A percentile compares a stretch with the other conserved stretches of the same genome.
Evolutionary conservation across 2,888 invertebrate species (phyloP).

Genomic region (Resseliella maxima): DNA sequence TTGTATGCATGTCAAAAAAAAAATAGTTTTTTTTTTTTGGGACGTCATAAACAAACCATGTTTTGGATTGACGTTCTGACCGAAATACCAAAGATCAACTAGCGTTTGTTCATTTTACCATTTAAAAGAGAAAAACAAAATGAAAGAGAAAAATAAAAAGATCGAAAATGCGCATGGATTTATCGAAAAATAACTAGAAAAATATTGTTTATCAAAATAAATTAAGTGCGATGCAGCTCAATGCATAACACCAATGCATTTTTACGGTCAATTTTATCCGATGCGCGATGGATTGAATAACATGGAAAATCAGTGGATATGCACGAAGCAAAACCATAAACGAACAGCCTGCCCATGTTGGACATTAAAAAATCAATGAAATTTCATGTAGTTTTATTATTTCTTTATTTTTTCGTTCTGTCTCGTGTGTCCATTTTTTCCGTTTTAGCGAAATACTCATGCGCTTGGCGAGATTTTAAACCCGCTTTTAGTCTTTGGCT

Average conservation of each 20-base stretch:
- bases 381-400: background rate
- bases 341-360: background rate
- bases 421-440: background rate
- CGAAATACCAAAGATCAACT: constrained; percentile 44
- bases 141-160: background rate
- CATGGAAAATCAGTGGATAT: background rate
- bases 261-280: background rate
- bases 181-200: background rate
- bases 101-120: background rate
- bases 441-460: too few species aligned
- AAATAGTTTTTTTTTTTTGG: too few species aligned
- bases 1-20: too few species aligned
- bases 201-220: background rate
- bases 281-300: background rate
- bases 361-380: constrained; percentile 20
- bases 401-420: background rate
- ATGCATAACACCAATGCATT: too few species aligned
- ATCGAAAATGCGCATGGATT: background rate
- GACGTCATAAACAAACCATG: background rate
- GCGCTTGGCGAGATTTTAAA: background rate
- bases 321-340: background rate
- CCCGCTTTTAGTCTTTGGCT: background rate
- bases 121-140: background rate
- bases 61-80: constrained; percentile 47
- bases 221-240: background rate